These are phyloP conservation scores for Calosoma granatense DNA, from an alignment of 1,140 invertebrate species.

Conservation along the genomic window DNA sequence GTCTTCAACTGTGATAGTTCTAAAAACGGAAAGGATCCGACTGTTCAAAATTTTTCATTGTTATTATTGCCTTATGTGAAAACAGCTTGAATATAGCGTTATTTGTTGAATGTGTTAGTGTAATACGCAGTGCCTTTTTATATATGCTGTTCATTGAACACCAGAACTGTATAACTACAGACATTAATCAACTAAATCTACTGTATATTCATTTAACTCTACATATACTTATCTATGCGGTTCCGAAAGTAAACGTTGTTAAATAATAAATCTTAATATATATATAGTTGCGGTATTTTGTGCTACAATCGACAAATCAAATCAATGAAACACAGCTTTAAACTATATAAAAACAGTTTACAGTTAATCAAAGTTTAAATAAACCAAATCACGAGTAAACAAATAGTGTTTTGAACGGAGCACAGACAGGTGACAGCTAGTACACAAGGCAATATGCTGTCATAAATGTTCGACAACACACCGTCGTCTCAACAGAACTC, in stretches of 20 bases:
- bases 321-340: background rate
- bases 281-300: conserved; percentile 5
- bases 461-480: conserved; percentile 11
- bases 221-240: too few species aligned
- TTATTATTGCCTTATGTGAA: background rate
- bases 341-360: background rate
- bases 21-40: background rate
- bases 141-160: conserved; percentile 3
- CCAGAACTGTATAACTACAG: background rate
- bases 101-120: conserved; percentile 7
- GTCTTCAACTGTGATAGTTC: background rate
- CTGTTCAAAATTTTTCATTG: background rate
- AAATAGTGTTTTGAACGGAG: too few species aligned
- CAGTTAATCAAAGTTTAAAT: background rate
- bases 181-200: too few species aligned
- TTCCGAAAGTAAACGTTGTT: background rate
- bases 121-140: conserved; percentile 8
- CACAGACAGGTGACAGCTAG: too few species aligned
- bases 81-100: background rate
- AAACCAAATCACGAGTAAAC: background rate
- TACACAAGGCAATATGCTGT: too few species aligned
- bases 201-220: too few species aligned
- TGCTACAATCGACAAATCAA: background rate
- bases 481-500: conserved; percentile 5
- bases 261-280: background rate